phyloP scores from a whole-genome alignment of 2,888 invertebrate species.

The Octodonta nipae region DNA sequence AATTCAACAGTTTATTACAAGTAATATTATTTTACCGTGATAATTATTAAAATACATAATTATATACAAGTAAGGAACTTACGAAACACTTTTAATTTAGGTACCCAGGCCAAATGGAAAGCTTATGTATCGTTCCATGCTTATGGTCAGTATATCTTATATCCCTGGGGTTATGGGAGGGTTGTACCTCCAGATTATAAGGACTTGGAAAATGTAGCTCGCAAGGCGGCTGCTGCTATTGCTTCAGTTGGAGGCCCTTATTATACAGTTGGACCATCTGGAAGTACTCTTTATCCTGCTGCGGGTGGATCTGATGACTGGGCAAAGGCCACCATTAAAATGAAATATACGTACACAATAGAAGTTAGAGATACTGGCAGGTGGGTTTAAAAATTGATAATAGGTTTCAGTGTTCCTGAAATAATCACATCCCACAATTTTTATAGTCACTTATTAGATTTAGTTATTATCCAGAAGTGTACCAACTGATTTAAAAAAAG shows the following conservation, averaged over 20 bases:
- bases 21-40: slow-evolving; percentile 9
- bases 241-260: slow-evolving; percentile 43
- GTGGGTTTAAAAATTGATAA: no score
- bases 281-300: slow-evolving; percentile 65
- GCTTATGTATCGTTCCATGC: slow-evolving; percentile 71
- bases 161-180: slow-evolving; percentile 76
- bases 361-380: slow-evolving; percentile 76
- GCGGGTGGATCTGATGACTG: slow-evolving; percentile 80
- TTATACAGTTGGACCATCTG: slow-evolving; percentile 67
- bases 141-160: slow-evolving; percentile 72
- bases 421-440: no score
- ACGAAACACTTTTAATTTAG: slow-evolving; percentile 8
- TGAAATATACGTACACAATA: slow-evolving; percentile 81
- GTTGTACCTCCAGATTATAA: slow-evolving; percentile 54
- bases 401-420: no score
- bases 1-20: slow-evolving; percentile 40
- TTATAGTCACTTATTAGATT: no score
- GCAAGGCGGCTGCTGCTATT: slow-evolving; percentile 55
- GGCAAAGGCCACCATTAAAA: slow-evolving; percentile 69
- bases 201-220: slow-evolving; percentile 57
- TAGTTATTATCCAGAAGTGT: no score
- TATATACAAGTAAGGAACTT: no score
- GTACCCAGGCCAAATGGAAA: slow-evolving; percentile 42
- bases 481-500: no score
- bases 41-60: neutral